phyloP scores from a whole-genome alignment of 92 coral and sea anemone species.

The Parazoanthus atlanticus region DNA sequence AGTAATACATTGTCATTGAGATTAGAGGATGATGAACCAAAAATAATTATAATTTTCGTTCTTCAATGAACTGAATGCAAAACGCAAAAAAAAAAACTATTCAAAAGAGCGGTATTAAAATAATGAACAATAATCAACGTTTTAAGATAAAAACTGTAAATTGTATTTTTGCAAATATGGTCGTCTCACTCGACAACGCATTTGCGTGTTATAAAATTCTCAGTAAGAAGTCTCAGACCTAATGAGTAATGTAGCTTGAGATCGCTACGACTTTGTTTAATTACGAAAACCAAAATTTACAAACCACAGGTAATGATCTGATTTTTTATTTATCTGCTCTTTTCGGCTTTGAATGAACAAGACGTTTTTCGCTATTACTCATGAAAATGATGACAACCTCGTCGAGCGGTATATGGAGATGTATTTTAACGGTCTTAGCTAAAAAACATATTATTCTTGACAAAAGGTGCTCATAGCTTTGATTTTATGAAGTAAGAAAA shows the following conservation, averaged over 20 bases:
- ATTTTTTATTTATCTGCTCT: not conserved
- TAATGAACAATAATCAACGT: too few species aligned
- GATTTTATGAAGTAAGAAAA: too few species aligned
- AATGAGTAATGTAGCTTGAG: too few species aligned
- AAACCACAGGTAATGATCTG: not conserved
- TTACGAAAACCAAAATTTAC: not conserved
- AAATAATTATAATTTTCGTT: too few species aligned
- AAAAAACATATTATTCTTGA: not conserved
- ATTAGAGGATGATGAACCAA: too few species aligned
- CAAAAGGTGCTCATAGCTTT: not conserved
- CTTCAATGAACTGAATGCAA: too few species aligned
- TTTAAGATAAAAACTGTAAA: too few species aligned
- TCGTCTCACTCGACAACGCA: not conserved
- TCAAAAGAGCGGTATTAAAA: too few species aligned
- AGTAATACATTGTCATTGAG: too few species aligned
- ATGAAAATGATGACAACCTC: not conserved
- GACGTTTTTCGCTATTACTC: not conserved
- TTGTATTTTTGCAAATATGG: too few species aligned
- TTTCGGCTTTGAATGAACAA: not conserved
- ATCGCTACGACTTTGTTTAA: not conserved
- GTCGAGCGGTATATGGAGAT: not conserved
- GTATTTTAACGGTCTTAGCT: not conserved
- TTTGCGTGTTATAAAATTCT: not conserved
- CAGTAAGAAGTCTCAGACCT: too few species aligned
- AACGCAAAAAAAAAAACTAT: too few species aligned